These are phyloP conservation scores for Sarcoramphus papa DNA, from an alignment of 2,797 vertebrate species.

Conservation along the genomic window DNA sequence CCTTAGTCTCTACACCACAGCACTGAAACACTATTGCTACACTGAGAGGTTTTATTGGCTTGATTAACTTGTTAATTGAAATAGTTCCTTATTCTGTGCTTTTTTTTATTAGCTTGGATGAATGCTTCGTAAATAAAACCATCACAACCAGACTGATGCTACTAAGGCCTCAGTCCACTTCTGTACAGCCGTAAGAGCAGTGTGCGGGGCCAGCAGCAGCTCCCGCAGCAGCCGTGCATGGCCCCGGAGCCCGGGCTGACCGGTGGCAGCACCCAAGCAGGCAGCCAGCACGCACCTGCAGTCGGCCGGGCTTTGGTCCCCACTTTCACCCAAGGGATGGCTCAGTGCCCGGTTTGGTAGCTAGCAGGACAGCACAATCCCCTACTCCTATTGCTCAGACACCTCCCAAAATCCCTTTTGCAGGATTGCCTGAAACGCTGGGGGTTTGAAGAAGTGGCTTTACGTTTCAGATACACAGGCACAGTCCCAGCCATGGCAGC, in stretches of 20 bases:
- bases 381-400: neutral
- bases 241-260: neutral
- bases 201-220: neutral
- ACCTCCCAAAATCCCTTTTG: neutral
- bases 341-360: neutral
- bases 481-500: neutral
- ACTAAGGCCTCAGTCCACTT: neutral
- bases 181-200: neutral
- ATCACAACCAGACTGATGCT: neutral
- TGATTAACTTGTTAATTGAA: neutral
- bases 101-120: neutral
- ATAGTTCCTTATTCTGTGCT: neutral
- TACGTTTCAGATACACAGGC: neutral
- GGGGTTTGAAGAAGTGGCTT: neutral
- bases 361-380: neutral
- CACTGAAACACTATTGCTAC: neutral
- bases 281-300: neutral
- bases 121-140: neutral
- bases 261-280: neutral
- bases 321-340: neutral
- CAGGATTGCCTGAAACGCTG: neutral
- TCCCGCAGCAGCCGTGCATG: accelerated
- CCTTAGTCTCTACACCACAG: neutral
- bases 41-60: neutral
- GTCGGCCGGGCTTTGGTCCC: neutral